Evolutionary conservation across 2,113 vertebrate species (phyloP).

Genomic region (Phoenicopterus ruber): DNA sequence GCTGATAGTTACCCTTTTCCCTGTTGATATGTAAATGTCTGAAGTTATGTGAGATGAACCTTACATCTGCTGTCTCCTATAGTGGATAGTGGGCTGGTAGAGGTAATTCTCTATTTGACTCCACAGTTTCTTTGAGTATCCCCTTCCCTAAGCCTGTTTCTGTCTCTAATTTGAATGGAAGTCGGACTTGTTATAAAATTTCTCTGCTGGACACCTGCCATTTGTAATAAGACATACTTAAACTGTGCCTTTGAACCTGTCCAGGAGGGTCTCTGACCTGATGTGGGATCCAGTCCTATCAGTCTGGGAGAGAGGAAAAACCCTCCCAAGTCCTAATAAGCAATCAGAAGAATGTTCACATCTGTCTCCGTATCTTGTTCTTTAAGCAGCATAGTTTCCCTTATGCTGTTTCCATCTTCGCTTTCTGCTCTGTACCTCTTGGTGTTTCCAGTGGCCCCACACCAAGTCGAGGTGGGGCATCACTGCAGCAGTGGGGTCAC

Average conservation of each 20-base stretch:
- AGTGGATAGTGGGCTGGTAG: neutral
- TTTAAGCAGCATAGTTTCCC: neutral
- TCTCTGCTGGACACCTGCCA: neutral
- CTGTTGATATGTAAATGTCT: neutral
- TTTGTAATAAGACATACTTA: neutral
- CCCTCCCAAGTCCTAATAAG: neutral
- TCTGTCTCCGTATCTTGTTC: neutral
- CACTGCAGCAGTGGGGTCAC: neutral
- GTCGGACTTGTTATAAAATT: neutral
- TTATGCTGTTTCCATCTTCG: neutral
- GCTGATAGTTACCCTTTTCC: neutral
- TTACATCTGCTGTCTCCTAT: neutral
- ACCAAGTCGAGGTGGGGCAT: neutral
- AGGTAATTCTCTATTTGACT: neutral
- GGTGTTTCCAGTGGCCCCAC: neutral
- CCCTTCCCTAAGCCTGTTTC: neutral
- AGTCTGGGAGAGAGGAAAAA: neutral
- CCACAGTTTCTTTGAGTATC: neutral
- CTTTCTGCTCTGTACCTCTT: neutral
- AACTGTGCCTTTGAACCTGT: neutral
- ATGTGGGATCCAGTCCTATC: neutral
- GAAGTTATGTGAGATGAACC: neutral
- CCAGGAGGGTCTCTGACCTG: neutral
- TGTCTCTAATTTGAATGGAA: neutral
- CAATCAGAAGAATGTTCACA: neutral